Conservation (phyloP, 2,888 invertebrate genomes). For the Tachina lurida region DNA sequence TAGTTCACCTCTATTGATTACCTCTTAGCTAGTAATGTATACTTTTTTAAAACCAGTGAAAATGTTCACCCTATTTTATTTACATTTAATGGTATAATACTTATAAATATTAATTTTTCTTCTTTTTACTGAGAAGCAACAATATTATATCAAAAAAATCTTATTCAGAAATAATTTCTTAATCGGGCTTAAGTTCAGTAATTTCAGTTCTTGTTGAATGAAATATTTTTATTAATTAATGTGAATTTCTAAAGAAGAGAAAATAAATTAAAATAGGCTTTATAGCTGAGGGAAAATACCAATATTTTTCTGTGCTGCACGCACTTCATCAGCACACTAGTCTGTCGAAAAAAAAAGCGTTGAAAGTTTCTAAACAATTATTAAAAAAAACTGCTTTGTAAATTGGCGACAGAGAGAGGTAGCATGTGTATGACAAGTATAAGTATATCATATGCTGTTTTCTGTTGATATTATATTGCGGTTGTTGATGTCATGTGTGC, state of each 20-base stretch:
- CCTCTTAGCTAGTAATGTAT: constrained; percentile 67
- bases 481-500: constrained; percentile 41
- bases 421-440: constrained; percentile 51
- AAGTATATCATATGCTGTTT: background rate
- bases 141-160: constrained; percentile 30
- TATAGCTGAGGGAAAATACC: no score
- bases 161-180: no score
- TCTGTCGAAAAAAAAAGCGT: no score
- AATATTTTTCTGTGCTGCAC: no score
- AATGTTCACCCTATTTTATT: constrained; percentile 55
- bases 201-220: no score
- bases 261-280: no score
- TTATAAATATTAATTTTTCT: constrained; percentile 34
- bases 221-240: no score
- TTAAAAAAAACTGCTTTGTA: no score
- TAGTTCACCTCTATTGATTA: constrained; percentile 61
- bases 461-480: constrained; percentile 43
- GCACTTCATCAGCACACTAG: no score
- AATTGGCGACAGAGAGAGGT: background rate
- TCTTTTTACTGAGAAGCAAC: constrained; percentile 26
- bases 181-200: no score
- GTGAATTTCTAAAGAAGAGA: no score
- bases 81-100: constrained; percentile 42
- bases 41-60: constrained; percentile 10
- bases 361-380: no score